A percentile compares a stretch with the other conserved stretches of the same genome.
Conservation (phyloP, 2,797 vertebrate genomes). For the Cirrhinus molitorella region DNA sequence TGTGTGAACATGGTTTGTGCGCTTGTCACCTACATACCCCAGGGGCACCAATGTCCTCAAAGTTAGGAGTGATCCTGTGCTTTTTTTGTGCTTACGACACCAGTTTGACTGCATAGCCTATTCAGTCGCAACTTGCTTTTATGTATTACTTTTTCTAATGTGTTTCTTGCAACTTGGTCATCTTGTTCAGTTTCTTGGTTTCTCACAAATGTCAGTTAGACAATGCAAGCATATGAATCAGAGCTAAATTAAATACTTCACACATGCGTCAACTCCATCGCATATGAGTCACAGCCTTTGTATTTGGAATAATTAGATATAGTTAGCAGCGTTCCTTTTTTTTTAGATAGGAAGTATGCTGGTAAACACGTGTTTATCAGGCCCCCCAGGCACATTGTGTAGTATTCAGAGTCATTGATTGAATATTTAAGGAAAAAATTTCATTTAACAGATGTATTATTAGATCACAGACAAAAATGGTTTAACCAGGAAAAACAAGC, state of each 20-base stretch:
- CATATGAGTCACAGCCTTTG: constrained; percentile 21
- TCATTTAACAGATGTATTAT: neutral
- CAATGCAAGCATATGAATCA: constrained; percentile 4
- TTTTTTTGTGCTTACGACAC: neutral
- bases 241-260: constrained; percentile 18
- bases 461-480: neutral
- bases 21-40: constrained; percentile 1
- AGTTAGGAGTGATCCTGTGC: neutral
- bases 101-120: constrained; percentile 28
- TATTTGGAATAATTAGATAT: neutral
- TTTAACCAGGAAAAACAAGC: neutral
- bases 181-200: neutral
- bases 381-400: constrained; percentile 11
- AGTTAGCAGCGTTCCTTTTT: neutral
- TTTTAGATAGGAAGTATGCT: neutral
- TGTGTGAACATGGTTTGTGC: constrained; percentile 9
- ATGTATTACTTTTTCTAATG: neutral
- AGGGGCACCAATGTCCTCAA: constrained; percentile 3
- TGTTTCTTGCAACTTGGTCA: constrained; percentile 4
- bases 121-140: constrained; percentile 35
- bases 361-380: neutral
- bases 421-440: neutral
- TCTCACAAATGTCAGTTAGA: constrained; percentile 11
- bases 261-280: neutral
- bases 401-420: neutral